Evolutionary conservation across 2,888 invertebrate genomes (phyloP), one percentile per base, ranked within the genome.

Genomic region (Acleris emargana): DNA sequence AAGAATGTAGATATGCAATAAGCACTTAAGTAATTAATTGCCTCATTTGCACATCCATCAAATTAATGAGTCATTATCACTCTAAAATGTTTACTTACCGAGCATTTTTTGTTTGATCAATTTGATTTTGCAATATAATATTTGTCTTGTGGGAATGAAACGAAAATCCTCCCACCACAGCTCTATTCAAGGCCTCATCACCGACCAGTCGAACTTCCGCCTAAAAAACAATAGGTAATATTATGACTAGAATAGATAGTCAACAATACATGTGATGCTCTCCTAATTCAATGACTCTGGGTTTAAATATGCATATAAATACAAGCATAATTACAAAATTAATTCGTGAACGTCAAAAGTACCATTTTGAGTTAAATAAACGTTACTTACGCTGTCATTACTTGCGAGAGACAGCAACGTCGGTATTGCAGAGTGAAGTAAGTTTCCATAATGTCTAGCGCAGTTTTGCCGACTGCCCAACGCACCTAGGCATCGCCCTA

Each of bases 71-170:
- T 32, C 32, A 32, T 9, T 9, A 32, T 32, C 7, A 32, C 32
- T 3, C 9, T 2, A 32, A 7, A 32, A 9, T 9, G 32, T 38
- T 38, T 4, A 38, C 55, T 70, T 74, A 91, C 93, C 93, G 88
- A 64, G 91, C 90, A 86, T 88, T 93, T 71, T 79, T 90, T 1
- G 80, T 85, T 25, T 77, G 72, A 58, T 91, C 91, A 68, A 93
- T 90, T 72, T 89, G 87, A 71, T 92, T 92, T 66, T 91, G 89
- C 50, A 93, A 74, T 42, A 89, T 81, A 43, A 89, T 84, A 70
- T 93, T 93, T 1, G 88, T 88, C 73, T 93, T 93, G 67, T 89
- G 86, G 0, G 91, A 87, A 69, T 92, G 90, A 71, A 90, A 92
- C 1, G 93, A 87, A 72, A 89, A 89, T 1, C 92, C 92, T 32